Percentiles rank a stretch among this genome's conserved stretches.
Conservation (phyloP, 1,140 invertebrate species). For the Philaenus spumarius region DNA sequence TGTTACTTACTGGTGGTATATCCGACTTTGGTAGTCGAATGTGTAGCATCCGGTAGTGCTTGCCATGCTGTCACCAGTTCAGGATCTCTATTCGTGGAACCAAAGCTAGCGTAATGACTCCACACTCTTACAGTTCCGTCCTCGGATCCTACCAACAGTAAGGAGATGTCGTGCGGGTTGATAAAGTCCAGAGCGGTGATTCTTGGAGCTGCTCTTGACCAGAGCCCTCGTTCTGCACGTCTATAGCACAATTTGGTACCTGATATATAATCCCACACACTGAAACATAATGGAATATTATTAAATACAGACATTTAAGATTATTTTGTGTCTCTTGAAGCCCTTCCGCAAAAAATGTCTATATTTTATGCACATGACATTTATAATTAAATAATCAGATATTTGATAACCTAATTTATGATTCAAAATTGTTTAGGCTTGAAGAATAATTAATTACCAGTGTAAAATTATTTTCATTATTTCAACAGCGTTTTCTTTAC, state of each 20-base stretch:
- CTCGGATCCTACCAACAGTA: slow-evolving; percentile 63
- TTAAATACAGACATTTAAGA: no score
- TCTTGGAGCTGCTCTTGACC: slow-evolving; percentile 41
- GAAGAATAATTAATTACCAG: no score
- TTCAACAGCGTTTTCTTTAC: no score
- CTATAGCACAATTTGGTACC: slow-evolving; percentile 53
- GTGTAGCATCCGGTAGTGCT: slow-evolving; percentile 47
- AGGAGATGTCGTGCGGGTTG: slow-evolving; percentile 77
- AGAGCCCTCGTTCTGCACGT: slow-evolving; percentile 38
- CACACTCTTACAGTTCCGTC: slow-evolving; percentile 72
- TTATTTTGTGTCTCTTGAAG: no score
- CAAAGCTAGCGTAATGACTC: slow-evolving; percentile 38
- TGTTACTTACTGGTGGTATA: no score
- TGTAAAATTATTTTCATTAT: no score
- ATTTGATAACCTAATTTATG: no score
- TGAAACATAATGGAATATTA: no score
- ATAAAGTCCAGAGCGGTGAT: slow-evolving; percentile 80
- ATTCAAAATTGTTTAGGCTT: no score
- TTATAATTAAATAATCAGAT: no score
- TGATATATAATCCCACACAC: slow-evolving; percentile 65
- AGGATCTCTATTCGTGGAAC: slow-evolving; percentile 42
- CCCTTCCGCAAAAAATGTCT: no score
- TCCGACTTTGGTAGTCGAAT: neutral
- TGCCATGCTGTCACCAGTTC: slow-evolving; percentile 74
- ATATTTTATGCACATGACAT: no score